A percentile compares a stretch with the other conserved stretches of the same genome.
phyloP scores from a whole-genome alignment of 2,888 invertebrate species.

The Amphimallon solstitiale region DNA sequence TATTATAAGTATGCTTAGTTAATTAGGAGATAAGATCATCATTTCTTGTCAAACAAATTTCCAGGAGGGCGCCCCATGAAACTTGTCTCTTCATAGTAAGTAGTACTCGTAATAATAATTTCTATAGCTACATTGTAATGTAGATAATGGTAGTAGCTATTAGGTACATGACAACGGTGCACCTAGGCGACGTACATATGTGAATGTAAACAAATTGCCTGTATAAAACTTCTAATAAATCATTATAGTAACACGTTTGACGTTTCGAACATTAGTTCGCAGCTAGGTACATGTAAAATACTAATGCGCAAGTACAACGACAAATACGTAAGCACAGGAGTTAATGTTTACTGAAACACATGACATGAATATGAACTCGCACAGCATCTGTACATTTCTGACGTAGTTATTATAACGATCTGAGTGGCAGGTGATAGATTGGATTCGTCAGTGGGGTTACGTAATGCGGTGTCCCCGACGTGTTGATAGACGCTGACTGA shows the following conservation, averaged over 20 bases:
- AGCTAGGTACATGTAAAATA: slow-evolving; percentile 9
- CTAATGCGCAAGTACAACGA: slow-evolving; percentile 5
- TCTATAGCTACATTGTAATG: background rate
- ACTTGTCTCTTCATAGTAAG: background rate
- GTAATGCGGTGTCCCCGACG: slow-evolving; percentile 46
- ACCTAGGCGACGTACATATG: background rate
- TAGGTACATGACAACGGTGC: background rate
- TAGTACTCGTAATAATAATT: background rate
- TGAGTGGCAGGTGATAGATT: slow-evolving; percentile 51
- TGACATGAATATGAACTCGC: slow-evolving; percentile 42
- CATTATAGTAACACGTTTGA: slow-evolving; percentile 5
- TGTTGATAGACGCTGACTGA: slow-evolving; percentile 51
- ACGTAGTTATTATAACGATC: slow-evolving; percentile 45
- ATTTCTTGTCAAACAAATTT: background rate
- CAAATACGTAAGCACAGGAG: slow-evolving; percentile 17
- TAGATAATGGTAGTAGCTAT: background rate
- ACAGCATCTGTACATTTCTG: slow-evolving; percentile 43
- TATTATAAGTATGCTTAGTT: no score
- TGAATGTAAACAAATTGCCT: slow-evolving; percentile 1
- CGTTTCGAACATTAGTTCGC: slow-evolving; percentile 9
- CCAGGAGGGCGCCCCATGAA: background rate
- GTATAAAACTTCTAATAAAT: slow-evolving; percentile 7
- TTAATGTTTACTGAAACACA: slow-evolving; percentile 32
- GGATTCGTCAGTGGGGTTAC: slow-evolving; percentile 46
- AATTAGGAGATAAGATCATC: background rate